Conservation (phyloP, 2,888 invertebrate genomes). For the Drosophila subquinaria region DNA sequence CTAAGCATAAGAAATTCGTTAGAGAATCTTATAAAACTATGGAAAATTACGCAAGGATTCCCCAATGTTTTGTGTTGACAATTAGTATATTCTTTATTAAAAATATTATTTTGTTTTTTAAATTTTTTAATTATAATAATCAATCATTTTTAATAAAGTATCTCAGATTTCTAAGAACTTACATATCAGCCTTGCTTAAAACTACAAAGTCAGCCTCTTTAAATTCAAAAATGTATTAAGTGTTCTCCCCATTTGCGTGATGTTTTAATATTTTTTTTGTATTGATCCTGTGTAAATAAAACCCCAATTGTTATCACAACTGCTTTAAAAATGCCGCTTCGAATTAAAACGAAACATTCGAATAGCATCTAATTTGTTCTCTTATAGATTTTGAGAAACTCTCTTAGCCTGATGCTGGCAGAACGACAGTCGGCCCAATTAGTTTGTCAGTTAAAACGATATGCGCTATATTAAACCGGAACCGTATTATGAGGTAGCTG, state of each 20-base stretch:
- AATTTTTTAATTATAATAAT: neutral
- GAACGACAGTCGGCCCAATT: constrained; percentile 57
- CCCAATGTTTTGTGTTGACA: too few relatives aligned
- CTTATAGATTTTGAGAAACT: constrained; percentile 71
- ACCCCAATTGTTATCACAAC: constrained; percentile 18
- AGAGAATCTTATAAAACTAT: too few relatives aligned
- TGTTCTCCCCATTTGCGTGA: neutral
- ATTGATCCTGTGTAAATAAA: constrained; percentile 58
- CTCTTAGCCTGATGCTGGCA: constrained; percentile 62
- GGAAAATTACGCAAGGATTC: too few relatives aligned
- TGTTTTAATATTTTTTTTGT: neutral
- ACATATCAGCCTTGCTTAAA: constrained; percentile 6
- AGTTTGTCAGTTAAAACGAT: constrained; percentile 66
- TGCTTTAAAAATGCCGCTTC: neutral
- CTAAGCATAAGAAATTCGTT: too few relatives aligned
- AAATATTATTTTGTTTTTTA: too few relatives aligned
- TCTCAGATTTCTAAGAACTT: neutral
- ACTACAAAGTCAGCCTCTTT: neutral
- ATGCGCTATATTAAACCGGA: constrained; percentile 85
- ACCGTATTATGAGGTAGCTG: constrained; percentile 85
- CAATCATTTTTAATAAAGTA: neutral
- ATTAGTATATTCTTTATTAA: too few relatives aligned
- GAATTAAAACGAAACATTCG: constrained; percentile 27
- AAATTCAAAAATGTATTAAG: constrained; percentile 2
- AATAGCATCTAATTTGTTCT: constrained; percentile 65